These are phyloP conservation scores for Pristionchus entomophagus DNA, from an alignment of 2,888 invertebrate genomes.

Conservation along the genomic window DNA sequence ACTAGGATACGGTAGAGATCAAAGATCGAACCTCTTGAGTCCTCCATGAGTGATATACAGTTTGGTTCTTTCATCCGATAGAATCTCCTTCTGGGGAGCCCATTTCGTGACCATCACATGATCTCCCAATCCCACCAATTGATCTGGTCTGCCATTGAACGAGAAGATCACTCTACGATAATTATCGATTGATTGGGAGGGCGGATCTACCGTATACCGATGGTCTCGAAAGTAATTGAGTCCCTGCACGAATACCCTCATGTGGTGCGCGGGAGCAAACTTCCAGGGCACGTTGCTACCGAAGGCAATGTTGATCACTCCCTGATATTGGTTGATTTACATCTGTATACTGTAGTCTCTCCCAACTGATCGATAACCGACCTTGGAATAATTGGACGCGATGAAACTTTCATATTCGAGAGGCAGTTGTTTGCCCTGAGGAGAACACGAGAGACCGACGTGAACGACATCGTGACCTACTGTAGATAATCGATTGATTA, in stretches of 20 bases:
- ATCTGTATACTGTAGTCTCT: no score
- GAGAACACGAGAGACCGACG: constrained; percentile 49
- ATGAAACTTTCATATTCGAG: background rate
- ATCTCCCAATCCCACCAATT: background rate
- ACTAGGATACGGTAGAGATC: background rate
- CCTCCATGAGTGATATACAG: constrained; percentile 59
- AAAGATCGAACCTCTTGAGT: constrained; percentile 59
- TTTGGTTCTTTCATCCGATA: constrained; percentile 55
- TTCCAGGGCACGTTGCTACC: constrained; percentile 54
- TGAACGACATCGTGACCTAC: constrained; percentile 49
- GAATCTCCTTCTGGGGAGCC: constrained; percentile 59
- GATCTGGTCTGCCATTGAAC: constrained; percentile 50
- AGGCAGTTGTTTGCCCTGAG: background rate
- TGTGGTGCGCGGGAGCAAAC: constrained; percentile 45
- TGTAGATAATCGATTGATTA: background rate
- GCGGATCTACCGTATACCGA: constrained; percentile 16
- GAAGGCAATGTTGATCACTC: constrained; percentile 57
- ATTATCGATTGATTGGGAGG: background rate
- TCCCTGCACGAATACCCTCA: constrained; percentile 48
- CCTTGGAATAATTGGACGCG: background rate
- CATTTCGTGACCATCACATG: constrained; percentile 55
- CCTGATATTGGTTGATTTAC: constrained; percentile 51
- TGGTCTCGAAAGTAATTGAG: constrained; percentile 51
- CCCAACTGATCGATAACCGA: constrained; percentile 12
- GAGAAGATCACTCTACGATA: constrained; percentile 53